Conservation (phyloP, 2,113 vertebrate species). For the Xiphorhynchus elegans region DNA sequence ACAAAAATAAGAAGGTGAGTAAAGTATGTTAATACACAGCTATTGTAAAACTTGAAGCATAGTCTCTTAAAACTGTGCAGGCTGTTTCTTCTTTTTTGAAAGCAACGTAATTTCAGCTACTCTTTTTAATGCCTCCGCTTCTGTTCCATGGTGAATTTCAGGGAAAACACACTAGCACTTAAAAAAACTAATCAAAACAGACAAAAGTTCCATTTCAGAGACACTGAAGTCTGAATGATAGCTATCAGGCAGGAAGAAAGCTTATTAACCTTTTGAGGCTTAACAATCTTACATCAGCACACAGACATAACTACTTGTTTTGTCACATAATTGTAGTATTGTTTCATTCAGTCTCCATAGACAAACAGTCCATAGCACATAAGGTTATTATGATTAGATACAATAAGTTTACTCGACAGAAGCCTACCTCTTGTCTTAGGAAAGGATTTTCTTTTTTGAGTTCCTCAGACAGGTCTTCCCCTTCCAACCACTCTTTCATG, state of each 20-base stretch:
- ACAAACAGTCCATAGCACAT: neutral
- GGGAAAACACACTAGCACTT: neutral
- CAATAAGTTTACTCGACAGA: neutral
- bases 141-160: neutral
- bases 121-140: neutral
- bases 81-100: neutral
- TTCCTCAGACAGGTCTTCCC: slow-evolving; percentile 96
- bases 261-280: neutral
- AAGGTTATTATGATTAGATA: neutral
- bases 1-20: neutral
- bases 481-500: slow-evolving; percentile 98
- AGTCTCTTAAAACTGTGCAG: neutral
- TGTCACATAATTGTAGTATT: neutral
- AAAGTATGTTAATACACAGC: neutral
- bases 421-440: slow-evolving; percentile 90
- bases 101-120: neutral
- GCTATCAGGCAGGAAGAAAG: neutral
- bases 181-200: neutral
- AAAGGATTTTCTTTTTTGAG: slow-evolving; percentile 97
- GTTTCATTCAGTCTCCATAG: neutral
- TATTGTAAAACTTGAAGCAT: neutral
- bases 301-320: neutral
- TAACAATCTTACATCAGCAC: neutral
- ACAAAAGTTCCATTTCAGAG: neutral
- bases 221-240: neutral